Percentiles rank a stretch among this genome's conserved stretches.
These are phyloP conservation scores for Trichopoda pennipes DNA, from an alignment of 2,888 invertebrate genomes.

Conservation along the genomic window DNA sequence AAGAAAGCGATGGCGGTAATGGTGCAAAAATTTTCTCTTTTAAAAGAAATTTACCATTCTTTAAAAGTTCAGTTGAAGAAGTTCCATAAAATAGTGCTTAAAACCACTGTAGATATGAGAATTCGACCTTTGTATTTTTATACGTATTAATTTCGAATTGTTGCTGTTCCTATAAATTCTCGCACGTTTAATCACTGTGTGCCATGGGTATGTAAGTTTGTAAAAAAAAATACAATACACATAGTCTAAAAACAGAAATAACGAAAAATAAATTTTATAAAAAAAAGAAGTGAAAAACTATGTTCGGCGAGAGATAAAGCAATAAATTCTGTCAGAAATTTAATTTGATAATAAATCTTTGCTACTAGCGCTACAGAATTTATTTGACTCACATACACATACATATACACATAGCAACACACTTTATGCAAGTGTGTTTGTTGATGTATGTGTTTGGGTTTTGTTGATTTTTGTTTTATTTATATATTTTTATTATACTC, in stretches of 20 bases:
- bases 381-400: conserved; percentile 77
- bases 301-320: conserved; percentile 81
- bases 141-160: not conserved
- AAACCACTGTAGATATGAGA: too few species aligned
- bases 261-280: conserved; percentile 60
- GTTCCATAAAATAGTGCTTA: too few species aligned
- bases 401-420: conserved; percentile 69
- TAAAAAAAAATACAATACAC: conserved; percentile 50
- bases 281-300: conserved; percentile 79
- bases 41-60: too few species aligned
- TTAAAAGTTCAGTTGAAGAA: too few species aligned
- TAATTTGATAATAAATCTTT: conserved; percentile 82
- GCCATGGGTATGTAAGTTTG: conserved; percentile 24
- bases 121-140: too few species aligned
- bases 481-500: conserved; percentile 61
- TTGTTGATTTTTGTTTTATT: conserved; percentile 58
- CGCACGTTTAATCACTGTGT: conserved; percentile 42
- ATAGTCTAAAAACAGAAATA: conserved; percentile 57
- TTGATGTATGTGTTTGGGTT: conserved; percentile 19
- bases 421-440: conserved; percentile 9
- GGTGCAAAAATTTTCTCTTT: too few species aligned
- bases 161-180: not conserved
- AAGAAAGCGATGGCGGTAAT: too few species aligned
- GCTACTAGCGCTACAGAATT: conserved; percentile 81
- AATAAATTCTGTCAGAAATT: conserved; percentile 82